A percentile compares a stretch with the other conserved stretches of the same genome.
Evolutionary conservation across 53 echinoderm and acorn worm species (phyloP).

Genomic region (Pentamera pediparva): DNA sequence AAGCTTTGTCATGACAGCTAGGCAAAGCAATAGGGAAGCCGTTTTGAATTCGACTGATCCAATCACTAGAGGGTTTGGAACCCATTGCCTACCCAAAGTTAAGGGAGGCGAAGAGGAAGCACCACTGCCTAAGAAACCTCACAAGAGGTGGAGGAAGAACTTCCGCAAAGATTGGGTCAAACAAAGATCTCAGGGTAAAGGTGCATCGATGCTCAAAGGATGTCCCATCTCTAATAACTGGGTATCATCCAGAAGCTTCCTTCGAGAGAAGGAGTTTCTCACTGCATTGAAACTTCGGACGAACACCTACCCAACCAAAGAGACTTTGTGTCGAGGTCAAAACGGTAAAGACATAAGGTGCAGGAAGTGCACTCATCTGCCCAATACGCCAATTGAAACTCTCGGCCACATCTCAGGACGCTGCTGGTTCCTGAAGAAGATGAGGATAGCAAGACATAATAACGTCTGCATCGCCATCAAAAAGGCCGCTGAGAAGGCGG

Average conservation of each 20-base stretch:
- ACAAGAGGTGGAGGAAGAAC: not conserved
- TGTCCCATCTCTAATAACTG: not conserved
- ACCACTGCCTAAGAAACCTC: no score
- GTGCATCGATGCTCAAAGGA: not conserved
- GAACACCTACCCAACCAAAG: not conserved
- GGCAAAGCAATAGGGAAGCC: not conserved
- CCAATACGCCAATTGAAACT: no score
- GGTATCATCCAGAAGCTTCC: not conserved
- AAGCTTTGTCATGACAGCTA: not conserved
- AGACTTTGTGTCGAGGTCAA: not conserved
- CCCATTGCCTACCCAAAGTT: not conserved
- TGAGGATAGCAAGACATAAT: no score
- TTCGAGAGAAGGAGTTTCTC: not conserved
- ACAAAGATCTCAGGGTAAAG: not conserved
- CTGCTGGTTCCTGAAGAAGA: no score
- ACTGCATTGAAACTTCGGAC: not conserved
- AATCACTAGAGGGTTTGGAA: not conserved
- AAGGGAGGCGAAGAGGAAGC: no score
- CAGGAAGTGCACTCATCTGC: no score
- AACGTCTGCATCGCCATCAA: no score
- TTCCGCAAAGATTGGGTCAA: not conserved
- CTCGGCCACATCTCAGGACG: no score
- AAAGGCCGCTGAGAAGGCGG: not conserved
- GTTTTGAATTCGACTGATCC: not conserved
- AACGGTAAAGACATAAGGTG: no score